A percentile compares a stretch with the other conserved stretches of the same genome.
These are phyloP conservation scores for Chymomyza costata DNA, from an alignment of 1,140 invertebrate genomes.

Conservation along the genomic window DNA sequence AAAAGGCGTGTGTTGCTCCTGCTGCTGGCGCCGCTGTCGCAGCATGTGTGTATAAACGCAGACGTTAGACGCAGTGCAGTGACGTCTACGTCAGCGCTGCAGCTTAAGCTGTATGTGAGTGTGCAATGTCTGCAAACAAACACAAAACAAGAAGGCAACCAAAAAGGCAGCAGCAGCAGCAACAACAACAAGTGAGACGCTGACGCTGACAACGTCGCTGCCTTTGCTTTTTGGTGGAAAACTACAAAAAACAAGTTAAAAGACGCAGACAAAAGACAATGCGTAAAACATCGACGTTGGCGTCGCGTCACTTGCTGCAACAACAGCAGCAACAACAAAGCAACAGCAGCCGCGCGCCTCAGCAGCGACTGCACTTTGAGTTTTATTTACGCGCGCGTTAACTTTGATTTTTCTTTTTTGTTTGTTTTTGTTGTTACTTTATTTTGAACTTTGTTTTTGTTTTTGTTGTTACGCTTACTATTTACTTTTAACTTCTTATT, in stretches of 20 bases:
- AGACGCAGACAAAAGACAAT: slow-evolving; percentile 4
- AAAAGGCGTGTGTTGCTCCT: too few species aligned
- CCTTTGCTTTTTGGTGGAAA: too few species aligned
- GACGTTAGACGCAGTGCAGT: neutral
- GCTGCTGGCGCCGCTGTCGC: slow-evolving; percentile 4
- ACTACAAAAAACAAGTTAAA: too few species aligned
- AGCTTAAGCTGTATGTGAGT: slow-evolving; percentile 9
- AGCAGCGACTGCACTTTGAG: neutral
- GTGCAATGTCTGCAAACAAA: slow-evolving; percentile 1
- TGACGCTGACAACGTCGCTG: too few species aligned
- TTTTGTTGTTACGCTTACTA: slow-evolving; percentile 30
- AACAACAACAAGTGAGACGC: too few species aligned
- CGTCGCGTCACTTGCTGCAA: too few species aligned
- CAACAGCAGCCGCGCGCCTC: slow-evolving; percentile 2
- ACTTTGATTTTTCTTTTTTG: neutral
- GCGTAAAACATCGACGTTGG: slow-evolving; percentile 11
- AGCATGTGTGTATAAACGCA: neutral
- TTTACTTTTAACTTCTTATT: neutral
- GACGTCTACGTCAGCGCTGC: too few species aligned
- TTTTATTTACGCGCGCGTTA: too few species aligned
- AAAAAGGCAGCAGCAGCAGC: too few species aligned
- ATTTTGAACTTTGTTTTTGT: slow-evolving; percentile 3
- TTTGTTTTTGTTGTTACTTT: slow-evolving; percentile 9
- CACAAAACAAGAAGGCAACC: too few species aligned
- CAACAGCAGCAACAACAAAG: slow-evolving; percentile 9